Base-by-base conservation (phyloP, 2,113 vertebrate genomes). In the Heloderma charlesbogerti region DNA sequence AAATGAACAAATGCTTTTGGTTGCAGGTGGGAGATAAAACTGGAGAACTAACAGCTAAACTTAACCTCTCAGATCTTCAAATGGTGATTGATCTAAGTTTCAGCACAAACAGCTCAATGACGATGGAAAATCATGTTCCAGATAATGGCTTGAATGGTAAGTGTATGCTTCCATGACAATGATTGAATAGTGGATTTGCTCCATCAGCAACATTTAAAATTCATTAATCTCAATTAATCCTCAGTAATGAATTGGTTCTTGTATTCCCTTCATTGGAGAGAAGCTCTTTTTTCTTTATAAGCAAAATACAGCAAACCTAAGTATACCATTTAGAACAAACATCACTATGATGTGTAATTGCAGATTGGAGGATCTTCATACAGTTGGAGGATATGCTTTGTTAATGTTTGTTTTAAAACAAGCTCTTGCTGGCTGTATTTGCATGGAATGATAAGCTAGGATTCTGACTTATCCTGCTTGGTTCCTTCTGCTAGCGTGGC, bases 11-110 rank as follows among this genome's bases (percentile, higher is more conserved):
- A 86, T 82, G 3, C 57, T 81, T 93, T 86, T 96, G 94, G 8
- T 94, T 96, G 88, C 92, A 98, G 98, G 96, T 98, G 54, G 99
- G 99, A 92, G 99, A 99, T 87, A 97, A 98, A 88, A 98, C 97
- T 54, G 99, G 99, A n/a, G 99, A 99, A 93, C 97, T 99, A 84
- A 99, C 99, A 2, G 99, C 99, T 25, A 98, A 98, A 69, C 98
- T 99, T 95, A 99, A 99, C 22, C 98, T 99, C 79, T 99, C 99
- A 22, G 99, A 99, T 92, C 98, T 99, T 60, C 99, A 99, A 90
- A 98, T 97, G 97, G 98, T 99, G 87, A 98, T 99, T 74, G 99
- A 98, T 88, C 96, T 99, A 87, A 99, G 98, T 95, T 99, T 99
- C 89, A 99, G 98, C 97, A 98, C 98, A 12, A 99, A 99, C 93